Base-by-base conservation (phyloP, 30 jellyfish, hydroid and myxozoan genomes). In the Cassiopea xamachana region DNA sequence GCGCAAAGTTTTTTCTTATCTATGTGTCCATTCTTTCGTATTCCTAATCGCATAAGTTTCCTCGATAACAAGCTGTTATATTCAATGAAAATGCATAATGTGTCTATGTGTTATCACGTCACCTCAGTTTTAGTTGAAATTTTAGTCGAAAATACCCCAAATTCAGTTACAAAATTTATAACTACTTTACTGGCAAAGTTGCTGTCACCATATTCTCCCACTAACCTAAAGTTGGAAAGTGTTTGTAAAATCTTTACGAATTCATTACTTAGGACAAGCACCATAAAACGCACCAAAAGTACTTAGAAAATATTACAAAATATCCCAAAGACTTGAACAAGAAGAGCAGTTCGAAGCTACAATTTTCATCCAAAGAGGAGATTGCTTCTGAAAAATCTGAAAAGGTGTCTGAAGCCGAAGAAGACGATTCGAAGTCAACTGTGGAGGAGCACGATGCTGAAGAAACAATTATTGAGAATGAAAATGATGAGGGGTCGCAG, bases 221-320 rank as follows among this genome's bases (percentile, higher is more conserved):
- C 39, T 27, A 27, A 27, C 39, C 39, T 27, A 27, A 27, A 27
- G 39, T 27, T 7, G 45, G 15, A 1, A 10, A 9, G 83, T 87
- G 47, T 76, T 14, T 10, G 48, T 9, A n/a, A 39, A 64, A 4
- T 13, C 15, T 0, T 2, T 4, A 27, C 39, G 39, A 27, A 27
- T 64, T 5, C 27, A 2, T 71, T 4, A 39, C 86, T 47, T 69
- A 96, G 99, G 99, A 91, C 74, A 97, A 88, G 1, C 98, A 96
- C 75, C 92, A 97, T 95, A 73, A 68, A 13, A 85, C 80, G 48
- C 92, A 89, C 60, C 97, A 92, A 72, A 90, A 88, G 82, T 96
- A 91, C 79, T 82, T 96, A 98, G 99, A 96, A 70, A 96, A 96
- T 81, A 96, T 96, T 45, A 82, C 99, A 27, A 96, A 92, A 60